Conservation (phyloP, 2,888 invertebrate genomes). For the Drosophila recens region DNA sequence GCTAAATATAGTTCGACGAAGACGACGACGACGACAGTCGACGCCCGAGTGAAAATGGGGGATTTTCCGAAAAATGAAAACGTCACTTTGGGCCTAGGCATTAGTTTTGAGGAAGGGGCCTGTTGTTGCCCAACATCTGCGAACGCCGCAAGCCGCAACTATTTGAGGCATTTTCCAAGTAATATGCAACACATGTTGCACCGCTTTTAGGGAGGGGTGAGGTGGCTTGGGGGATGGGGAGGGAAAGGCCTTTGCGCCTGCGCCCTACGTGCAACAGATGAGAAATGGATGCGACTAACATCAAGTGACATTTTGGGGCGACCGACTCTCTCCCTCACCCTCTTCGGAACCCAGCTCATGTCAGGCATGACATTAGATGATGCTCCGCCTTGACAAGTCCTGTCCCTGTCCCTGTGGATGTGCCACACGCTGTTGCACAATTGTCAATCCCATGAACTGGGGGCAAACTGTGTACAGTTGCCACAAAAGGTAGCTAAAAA, state of each 20-base stretch:
- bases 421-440: slow-evolving; percentile 45
- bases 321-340: not conserved
- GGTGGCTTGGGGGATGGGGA: not conserved
- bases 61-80: slow-evolving; percentile 80
- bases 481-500: slow-evolving; percentile 23
- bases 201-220: slow-evolving; percentile 15
- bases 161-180: slow-evolving; percentile 79
- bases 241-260: slow-evolving; percentile 51
- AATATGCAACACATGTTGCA: slow-evolving; percentile 78
- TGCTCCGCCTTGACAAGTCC: slow-evolving; percentile 61
- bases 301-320: slow-evolving; percentile 65
- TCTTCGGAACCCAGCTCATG: slow-evolving; percentile 38
- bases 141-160: slow-evolving; percentile 52
- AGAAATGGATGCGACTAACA: slow-evolving; percentile 55
- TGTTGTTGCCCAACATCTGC: slow-evolving; percentile 50
- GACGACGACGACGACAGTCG: slow-evolving; percentile 29
- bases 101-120: slow-evolving; percentile 54
- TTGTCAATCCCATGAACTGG: slow-evolving; percentile 53
- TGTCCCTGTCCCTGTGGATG: slow-evolving; percentile 1
- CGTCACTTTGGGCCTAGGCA: slow-evolving; percentile 74
- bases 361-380: slow-evolving; percentile 77
- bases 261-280: slow-evolving; percentile 57
- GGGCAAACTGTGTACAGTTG: slow-evolving; percentile 44
- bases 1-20: slow-evolving; percentile 62
- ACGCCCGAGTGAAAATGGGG: slow-evolving; percentile 65